Percentiles rank a stretch among this genome's conserved stretches.
These are phyloP conservation scores for Cryptocephalus primarius DNA, from an alignment of 2,888 invertebrate genomes.

Conservation along the genomic window DNA sequence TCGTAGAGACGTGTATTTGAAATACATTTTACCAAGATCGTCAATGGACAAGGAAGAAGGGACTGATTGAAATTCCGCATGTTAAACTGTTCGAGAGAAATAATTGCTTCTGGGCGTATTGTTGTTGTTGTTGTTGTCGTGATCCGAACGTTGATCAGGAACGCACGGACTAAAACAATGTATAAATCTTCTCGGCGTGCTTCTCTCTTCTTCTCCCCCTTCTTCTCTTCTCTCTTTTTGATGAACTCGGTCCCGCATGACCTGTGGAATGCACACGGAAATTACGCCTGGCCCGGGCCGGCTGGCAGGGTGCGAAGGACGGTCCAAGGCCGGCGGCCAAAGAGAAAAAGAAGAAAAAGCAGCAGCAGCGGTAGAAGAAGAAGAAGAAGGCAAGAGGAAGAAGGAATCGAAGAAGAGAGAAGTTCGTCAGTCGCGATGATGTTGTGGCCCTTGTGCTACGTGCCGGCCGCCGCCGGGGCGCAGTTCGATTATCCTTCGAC, in stretches of 20 bases:
- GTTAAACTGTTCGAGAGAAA: too few relatives aligned
- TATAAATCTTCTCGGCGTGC: too few relatives aligned
- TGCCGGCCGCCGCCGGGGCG: slow-evolving; percentile 25
- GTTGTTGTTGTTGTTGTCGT: too few relatives aligned
- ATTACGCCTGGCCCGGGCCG: slow-evolving; percentile 25
- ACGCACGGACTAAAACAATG: too few relatives aligned
- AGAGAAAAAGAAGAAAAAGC: neutral
- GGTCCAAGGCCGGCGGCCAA: slow-evolving; percentile 29
- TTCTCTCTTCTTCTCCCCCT: too few relatives aligned
- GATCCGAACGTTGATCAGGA: too few relatives aligned
- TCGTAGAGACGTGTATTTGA: too few relatives aligned
- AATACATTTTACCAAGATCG: too few relatives aligned
- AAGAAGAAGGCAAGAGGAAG: slow-evolving; percentile 4
- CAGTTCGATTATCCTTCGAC: slow-evolving; percentile 2
- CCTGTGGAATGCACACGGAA: slow-evolving; percentile 35
- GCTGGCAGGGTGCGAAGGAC: slow-evolving; percentile 33
- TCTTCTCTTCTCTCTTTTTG: too few relatives aligned
- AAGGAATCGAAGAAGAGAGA: slow-evolving; percentile 3
- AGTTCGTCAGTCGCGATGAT: slow-evolving; percentile 26
- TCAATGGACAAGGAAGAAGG: too few relatives aligned
- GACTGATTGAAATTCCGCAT: too few relatives aligned
- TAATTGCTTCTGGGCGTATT: too few relatives aligned
- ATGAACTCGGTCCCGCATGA: slow-evolving; percentile 19
- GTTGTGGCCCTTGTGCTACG: slow-evolving; percentile 36
- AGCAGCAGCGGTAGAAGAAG: slow-evolving; percentile 1